A percentile compares a stretch with the other conserved stretches of the same genome.
These are phyloP conservation scores for Lysandra bellargus DNA, from an alignment of 2,888 invertebrate genomes.

Conservation along the genomic window DNA sequence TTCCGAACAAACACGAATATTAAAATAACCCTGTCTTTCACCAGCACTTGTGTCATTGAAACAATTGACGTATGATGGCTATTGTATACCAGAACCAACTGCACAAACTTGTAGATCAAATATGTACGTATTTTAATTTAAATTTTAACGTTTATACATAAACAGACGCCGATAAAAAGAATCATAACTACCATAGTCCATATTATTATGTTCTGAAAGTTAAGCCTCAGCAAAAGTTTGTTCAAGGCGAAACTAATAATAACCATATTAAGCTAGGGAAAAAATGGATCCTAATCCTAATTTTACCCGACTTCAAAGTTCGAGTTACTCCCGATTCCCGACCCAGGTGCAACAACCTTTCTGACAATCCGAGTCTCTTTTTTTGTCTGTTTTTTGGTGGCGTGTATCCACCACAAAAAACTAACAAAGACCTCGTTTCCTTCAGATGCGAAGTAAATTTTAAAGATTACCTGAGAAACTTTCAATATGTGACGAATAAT, in stretches of 20 bases:
- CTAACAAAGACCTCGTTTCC: neutral
- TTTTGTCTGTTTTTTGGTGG: neutral
- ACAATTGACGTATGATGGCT: neutral
- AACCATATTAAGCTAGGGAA: neutral
- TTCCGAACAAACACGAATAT: neutral
- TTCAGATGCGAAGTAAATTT: neutral
- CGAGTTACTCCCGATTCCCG: neutral
- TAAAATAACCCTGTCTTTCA: neutral
- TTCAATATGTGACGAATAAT: neutral
- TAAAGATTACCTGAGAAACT: neutral
- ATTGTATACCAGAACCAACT: constrained; percentile 10
- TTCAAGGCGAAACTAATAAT: neutral
- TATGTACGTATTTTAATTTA: neutral
- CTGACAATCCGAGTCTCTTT: neutral
- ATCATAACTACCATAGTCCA: neutral
- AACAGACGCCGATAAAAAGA: neutral
- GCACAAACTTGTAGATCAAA: neutral
- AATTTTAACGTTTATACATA: neutral
- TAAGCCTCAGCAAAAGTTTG: neutral
- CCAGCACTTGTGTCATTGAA: constrained; percentile 17
- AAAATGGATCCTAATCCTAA: neutral
- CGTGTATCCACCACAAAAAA: neutral
- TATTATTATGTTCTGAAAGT: neutral
- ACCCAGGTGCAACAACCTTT: neutral
- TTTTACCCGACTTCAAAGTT: neutral